These are phyloP conservation scores for Phocoena sinus DNA, from an alignment of 2,113 vertebrate genomes.

Conservation along the genomic window DNA sequence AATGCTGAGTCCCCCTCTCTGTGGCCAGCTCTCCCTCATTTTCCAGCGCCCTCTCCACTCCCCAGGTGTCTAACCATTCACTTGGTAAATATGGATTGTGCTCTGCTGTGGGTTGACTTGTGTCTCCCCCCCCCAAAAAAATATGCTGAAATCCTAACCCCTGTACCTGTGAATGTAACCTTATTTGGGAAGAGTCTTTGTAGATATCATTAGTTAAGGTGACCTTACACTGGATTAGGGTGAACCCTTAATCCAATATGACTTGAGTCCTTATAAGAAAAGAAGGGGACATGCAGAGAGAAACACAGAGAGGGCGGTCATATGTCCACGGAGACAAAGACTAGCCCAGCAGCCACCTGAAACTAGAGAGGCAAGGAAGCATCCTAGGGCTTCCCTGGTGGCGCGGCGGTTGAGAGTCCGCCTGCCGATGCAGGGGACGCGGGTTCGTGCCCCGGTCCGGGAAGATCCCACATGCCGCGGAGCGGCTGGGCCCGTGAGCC, in stretches of 20 bases:
- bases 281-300: not conserved
- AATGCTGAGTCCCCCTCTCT: not conserved
- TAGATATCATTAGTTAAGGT: not conserved
- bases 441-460: too few relatives aligned
- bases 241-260: not conserved
- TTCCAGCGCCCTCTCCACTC: not conserved
- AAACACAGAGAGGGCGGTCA: not conserved
- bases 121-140: rapidly evolving
- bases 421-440: too few relatives aligned
- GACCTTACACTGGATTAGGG: rapidly evolving
- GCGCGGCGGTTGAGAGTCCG: too few relatives aligned
- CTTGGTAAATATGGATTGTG: rapidly evolving
- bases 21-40: not conserved
- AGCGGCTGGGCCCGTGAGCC: too few relatives aligned
- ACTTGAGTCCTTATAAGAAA: not conserved
- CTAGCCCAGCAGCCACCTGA: not conserved
- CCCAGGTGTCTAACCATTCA: not conserved
- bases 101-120: not conserved
- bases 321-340: not conserved
- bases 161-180: too few relatives aligned
- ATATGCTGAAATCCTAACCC: not conserved
- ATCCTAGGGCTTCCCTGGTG: too few relatives aligned
- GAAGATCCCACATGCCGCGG: too few relatives aligned
- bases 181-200: not conserved
- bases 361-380: not conserved